Conservation (phyloP, 2,888 invertebrate species). For the Drosophila merina region DNA sequence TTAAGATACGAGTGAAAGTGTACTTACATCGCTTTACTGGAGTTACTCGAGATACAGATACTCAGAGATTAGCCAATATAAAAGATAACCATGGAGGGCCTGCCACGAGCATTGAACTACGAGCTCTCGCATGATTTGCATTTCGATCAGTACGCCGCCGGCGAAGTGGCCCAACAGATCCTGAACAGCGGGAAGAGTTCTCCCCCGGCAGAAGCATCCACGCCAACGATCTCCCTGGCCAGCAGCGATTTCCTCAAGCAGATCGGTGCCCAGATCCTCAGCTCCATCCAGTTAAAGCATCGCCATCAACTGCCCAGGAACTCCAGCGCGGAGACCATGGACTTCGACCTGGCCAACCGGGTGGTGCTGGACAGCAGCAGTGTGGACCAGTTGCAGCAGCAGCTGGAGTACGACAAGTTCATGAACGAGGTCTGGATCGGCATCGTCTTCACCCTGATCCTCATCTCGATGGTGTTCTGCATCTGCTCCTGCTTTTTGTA, state of each 20-base stretch:
- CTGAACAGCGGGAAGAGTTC: conserved; percentile 67
- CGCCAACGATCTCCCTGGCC: conserved; percentile 71
- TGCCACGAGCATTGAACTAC: conserved; percentile 81
- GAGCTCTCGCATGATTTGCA: conserved; percentile 81
- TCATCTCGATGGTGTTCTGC: conserved; percentile 87
- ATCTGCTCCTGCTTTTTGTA: conserved; percentile 87
- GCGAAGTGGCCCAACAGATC: conserved; percentile 74
- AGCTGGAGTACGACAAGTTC: conserved; percentile 86
- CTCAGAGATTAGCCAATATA: conserved; percentile 27
- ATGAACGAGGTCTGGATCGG: conserved; percentile 88
- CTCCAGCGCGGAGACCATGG: conserved; percentile 59
- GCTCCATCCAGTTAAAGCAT: conserved; percentile 76
- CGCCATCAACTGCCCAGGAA: conserved; percentile 43
- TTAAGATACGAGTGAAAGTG: conserved; percentile 65
- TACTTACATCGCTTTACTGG: conserved; percentile 26
- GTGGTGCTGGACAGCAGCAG: conserved; percentile 79
- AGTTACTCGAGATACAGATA: conserved; percentile 15
- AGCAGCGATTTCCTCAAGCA: conserved; percentile 80
- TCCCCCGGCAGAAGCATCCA: conserved; percentile 57
- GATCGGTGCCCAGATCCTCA: conserved; percentile 80
- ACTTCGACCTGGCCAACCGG: conserved; percentile 72
- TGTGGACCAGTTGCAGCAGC: conserved; percentile 81
- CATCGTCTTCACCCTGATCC: conserved; percentile 86
- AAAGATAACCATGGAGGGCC: conserved; percentile 72
- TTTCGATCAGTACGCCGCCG: conserved; percentile 75